Conservation (phyloP, 2,113 vertebrate species). For the Channa maculata region DNA sequence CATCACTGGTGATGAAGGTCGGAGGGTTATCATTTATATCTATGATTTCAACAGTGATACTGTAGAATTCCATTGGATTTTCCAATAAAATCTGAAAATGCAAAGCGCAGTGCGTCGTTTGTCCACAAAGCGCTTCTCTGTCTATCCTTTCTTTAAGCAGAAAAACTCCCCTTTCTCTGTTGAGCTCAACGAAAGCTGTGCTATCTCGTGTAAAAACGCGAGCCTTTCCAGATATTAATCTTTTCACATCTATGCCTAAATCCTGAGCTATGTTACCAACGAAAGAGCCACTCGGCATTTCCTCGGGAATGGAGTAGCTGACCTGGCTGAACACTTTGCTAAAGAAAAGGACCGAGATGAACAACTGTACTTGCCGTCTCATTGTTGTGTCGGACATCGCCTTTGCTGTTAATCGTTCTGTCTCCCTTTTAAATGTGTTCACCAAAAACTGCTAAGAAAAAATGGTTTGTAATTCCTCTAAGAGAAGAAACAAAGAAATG, state of each 20-base stretch:
- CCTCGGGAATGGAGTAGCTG: slow-evolving; percentile 71
- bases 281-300: slow-evolving; percentile 70
- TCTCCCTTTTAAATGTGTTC: not conserved
- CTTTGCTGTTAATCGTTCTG: not conserved
- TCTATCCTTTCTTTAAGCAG: slow-evolving; percentile 82
- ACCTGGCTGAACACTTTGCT: slow-evolving; percentile 42
- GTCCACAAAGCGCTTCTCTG: slow-evolving; percentile 81
- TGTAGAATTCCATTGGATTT: slow-evolving; percentile 80
- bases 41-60: slow-evolving; percentile 72
- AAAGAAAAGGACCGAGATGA: slow-evolving; percentile 45
- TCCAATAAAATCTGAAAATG: slow-evolving; percentile 82
- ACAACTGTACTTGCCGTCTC: slow-evolving; percentile 61
- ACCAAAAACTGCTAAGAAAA: not conserved
- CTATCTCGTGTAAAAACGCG: slow-evolving; percentile 73
- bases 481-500: not conserved
- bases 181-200: slow-evolving; percentile 70
- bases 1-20: slow-evolving; percentile 65
- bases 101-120: slow-evolving; percentile 73
- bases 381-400: slow-evolving; percentile 36
- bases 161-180: slow-evolving; percentile 58
- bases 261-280: slow-evolving; percentile 82
- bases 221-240: slow-evolving; percentile 73
- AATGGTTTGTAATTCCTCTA: not conserved
- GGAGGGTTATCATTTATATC: slow-evolving; percentile 85
- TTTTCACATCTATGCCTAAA: slow-evolving; percentile 71